These are phyloP conservation scores for Anser brachyrhynchus DNA, from an alignment of 2,113 vertebrate species.

Conservation along the genomic window DNA sequence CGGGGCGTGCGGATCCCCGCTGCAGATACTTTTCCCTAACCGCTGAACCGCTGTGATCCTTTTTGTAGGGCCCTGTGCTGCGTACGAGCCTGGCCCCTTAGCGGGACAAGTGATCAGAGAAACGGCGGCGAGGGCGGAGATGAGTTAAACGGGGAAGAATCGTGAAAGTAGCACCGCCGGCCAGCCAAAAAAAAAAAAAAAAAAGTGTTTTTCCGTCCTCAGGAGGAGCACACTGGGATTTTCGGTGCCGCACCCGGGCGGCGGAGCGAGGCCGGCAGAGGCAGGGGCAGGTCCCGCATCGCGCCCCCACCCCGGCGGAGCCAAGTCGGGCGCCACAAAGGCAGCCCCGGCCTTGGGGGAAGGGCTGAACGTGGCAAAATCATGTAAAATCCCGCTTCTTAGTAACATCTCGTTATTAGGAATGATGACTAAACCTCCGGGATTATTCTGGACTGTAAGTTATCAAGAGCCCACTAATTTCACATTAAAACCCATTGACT, in stretches of 20 bases:
- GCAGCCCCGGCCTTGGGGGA: constrained; percentile 65
- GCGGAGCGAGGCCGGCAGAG: too few species aligned
- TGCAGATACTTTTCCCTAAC: neutral
- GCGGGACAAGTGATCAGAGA: neutral
- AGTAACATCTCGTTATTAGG: constrained; percentile 87
- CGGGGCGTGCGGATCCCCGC: neutral
- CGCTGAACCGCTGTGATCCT: neutral
- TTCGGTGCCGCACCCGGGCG: too few species aligned
- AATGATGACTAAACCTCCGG: constrained; percentile 92
- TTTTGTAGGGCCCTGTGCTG: neutral
- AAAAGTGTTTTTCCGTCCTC: neutral
- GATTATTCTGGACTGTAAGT: constrained; percentile 98
- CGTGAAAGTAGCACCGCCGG: neutral
- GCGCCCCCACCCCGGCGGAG: neutral
- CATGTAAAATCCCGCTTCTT: constrained; percentile 82
- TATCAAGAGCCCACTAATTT: constrained; percentile 99
- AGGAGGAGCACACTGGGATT: neutral
- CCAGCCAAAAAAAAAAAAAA: neutral
- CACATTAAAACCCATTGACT: constrained; percentile 99
- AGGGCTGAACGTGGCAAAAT: constrained; percentile 80
- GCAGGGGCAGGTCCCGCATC: too few species aligned
- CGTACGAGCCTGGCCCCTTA: neutral
- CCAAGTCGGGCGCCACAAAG: constrained; percentile 64
- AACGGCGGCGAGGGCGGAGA: neutral
- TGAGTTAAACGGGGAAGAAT: neutral